A percentile compares a stretch with the other conserved stretches of the same genome.
Conservation (phyloP, 2,113 vertebrate genomes). For the Mesitornis unicolor region DNA sequence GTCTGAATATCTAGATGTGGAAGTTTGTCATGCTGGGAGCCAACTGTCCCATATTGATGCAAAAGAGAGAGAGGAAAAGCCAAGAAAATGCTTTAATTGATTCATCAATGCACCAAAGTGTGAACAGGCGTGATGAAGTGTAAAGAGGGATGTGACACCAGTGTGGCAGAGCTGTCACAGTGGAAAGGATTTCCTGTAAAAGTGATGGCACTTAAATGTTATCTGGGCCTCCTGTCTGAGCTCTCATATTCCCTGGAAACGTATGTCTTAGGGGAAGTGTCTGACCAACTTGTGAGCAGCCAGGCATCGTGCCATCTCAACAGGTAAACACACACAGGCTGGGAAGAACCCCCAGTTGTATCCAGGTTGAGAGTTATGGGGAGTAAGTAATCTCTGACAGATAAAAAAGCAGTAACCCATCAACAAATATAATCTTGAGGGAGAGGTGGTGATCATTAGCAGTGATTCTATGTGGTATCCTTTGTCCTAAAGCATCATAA, state of each 20-base stretch:
- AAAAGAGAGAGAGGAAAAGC: constrained; percentile 43
- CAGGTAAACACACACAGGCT: background rate
- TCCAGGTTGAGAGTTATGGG: background rate
- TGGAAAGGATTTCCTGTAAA: constrained; percentile 44
- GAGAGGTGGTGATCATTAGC: background rate
- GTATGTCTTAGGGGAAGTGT: background rate
- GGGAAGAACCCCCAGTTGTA: background rate
- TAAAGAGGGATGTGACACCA: constrained; percentile 55
- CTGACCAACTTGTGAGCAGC: constrained; percentile 11
- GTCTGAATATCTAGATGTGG: constrained; percentile 10
- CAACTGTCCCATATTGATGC: constrained; percentile 41
- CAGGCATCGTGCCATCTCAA: background rate
- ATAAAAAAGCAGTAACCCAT: background rate
- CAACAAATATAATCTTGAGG: background rate
- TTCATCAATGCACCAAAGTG: constrained; percentile 53
- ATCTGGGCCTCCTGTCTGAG: constrained; percentile 41
- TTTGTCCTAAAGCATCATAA: background rate
- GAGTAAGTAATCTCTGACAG: background rate
- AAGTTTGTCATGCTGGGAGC: constrained; percentile 28
- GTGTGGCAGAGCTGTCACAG: constrained; percentile 63
- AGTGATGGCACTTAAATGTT: constrained; percentile 41
- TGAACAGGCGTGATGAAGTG: constrained; percentile 68
- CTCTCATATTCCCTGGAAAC: constrained; percentile 36
- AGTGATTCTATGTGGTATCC: background rate
- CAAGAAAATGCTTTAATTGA: constrained; percentile 63